A percentile compares a stretch with the other conserved stretches of the same genome.
These are phyloP conservation scores for Onychomys torridus DNA, from an alignment of 2,797 vertebrate species.

Conservation along the genomic window DNA sequence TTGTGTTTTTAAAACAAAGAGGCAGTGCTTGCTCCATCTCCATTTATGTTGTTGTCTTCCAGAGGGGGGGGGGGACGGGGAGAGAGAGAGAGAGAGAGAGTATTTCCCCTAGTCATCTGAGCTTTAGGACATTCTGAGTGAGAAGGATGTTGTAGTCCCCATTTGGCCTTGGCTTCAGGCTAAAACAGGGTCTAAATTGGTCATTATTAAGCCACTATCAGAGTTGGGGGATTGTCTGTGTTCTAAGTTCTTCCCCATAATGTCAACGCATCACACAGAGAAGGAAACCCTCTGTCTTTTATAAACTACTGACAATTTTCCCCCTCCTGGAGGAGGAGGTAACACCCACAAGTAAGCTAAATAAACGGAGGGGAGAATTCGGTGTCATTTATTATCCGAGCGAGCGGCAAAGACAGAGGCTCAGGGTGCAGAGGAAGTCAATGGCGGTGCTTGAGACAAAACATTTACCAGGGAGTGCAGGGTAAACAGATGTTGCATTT, in stretches of 20 bases:
- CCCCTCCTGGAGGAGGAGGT: conserved; percentile 53
- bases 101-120: neutral
- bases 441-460: conserved; percentile 74
- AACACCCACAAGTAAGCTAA: conserved; percentile 80
- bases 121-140: neutral
- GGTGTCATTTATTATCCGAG: conserved; percentile 67
- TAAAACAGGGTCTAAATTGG: conserved; percentile 28
- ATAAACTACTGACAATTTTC: conserved; percentile 72
- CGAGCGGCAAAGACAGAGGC: conserved; percentile 32
- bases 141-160: neutral
- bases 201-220: conserved; percentile 48
- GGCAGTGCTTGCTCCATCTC: neutral
- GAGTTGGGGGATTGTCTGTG: conserved; percentile 3
- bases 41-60: neutral
- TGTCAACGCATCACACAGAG: conserved; percentile 61
- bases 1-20: conserved; percentile 63
- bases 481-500: conserved; percentile 77
- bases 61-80: too few species aligned
- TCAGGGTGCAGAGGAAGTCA: conserved; percentile 58
- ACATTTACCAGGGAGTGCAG: conserved; percentile 72
- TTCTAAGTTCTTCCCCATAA: conserved; percentile 49
- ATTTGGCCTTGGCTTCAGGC: conserved; percentile 48
- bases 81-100: neutral
- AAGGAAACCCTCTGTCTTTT: conserved; percentile 70
- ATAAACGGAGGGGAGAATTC: conserved; percentile 76